phyloP scores from a whole-genome alignment of 2,113 vertebrate species.

The Zosterops japonicus region DNA sequence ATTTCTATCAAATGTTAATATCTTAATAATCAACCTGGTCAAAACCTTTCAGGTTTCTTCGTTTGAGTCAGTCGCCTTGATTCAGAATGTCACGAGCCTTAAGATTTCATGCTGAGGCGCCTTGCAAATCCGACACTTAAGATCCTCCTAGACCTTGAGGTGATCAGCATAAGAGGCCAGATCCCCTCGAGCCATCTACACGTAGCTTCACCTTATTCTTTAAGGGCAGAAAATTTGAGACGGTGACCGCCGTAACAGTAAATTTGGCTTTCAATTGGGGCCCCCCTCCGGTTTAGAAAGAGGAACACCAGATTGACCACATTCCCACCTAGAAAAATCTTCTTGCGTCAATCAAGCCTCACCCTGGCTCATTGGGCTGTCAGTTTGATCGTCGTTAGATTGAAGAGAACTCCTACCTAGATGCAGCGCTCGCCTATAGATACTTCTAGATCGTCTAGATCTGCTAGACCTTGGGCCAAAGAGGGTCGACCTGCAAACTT shows the following conservation, averaged over 20 bases:
- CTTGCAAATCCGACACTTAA: constrained; percentile 92
- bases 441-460: constrained; percentile 94
- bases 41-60: constrained; percentile 92
- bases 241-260: constrained; percentile 87
- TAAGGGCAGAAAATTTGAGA: constrained; percentile 88
- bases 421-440: constrained; percentile 94
- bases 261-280: constrained; percentile 91
- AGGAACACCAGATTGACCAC: constrained; percentile 90
- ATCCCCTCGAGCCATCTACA: constrained; percentile 89
- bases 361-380: constrained; percentile 92
- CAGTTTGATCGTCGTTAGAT: constrained; percentile 93
- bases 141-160: constrained; percentile 92
- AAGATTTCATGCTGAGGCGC: constrained; percentile 91
- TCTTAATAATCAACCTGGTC: constrained; percentile 85
- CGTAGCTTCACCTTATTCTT: constrained; percentile 89
- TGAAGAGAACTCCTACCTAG: constrained; percentile 93
- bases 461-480: constrained; percentile 94
- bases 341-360: constrained; percentile 95
- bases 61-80: constrained; percentile 92
- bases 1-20: constrained; percentile 73
- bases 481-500: constrained; percentile 94
- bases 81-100: constrained; percentile 95
- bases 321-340: constrained; percentile 91
- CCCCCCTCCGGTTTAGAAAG: constrained; percentile 88
- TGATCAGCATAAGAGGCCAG: constrained; percentile 92